Evolutionary conservation across 30 jellyfish, hydroid and myxozoan species (phyloP).

Genomic region (Chrysaora quinquecirrha): DNA sequence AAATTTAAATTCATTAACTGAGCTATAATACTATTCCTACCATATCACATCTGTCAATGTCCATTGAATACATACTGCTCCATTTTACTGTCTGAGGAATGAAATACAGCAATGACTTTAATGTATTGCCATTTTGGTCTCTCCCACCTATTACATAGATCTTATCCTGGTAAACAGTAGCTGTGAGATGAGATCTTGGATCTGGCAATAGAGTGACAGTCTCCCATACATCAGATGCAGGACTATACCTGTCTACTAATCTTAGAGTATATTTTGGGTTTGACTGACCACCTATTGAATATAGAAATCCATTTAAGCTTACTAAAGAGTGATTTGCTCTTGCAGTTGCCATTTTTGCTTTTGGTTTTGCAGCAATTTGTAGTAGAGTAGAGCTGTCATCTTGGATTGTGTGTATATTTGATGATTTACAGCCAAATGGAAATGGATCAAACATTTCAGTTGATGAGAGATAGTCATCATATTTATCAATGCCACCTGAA

Average conservation of each 20-base stretch:
- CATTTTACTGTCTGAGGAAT: constrained; percentile 47
- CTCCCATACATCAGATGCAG: constrained; percentile 65
- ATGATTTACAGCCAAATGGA: constrained; percentile 40
- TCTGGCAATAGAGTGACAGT: constrained; percentile 63
- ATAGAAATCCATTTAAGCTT: constrained; percentile 20
- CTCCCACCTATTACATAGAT: constrained; percentile 69
- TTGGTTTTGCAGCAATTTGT: constrained; percentile 11
- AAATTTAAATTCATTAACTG: no score
- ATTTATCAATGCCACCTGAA: constrained; percentile 68
- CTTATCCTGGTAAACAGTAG: constrained; percentile 46
- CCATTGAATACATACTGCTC: constrained; percentile 43
- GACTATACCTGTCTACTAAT: constrained; percentile 62
- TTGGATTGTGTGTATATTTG: background rate
- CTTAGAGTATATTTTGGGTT: constrained; percentile 63
- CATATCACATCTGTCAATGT: constrained; percentile 62
- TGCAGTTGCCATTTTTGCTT: constrained; percentile 75
- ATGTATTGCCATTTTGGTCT: constrained; percentile 63
- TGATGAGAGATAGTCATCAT: constrained; percentile 52
- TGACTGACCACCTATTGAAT: constrained; percentile 69
- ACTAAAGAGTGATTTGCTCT: constrained; percentile 59
- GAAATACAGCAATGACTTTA: constrained; percentile 44
- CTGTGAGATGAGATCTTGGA: constrained; percentile 68
- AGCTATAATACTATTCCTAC: no score
- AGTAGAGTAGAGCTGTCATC: background rate
- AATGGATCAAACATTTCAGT: constrained; percentile 71